phyloP scores from a whole-genome alignment of 2,888 invertebrate genomes.

The Chrysodeixis includens region DNA sequence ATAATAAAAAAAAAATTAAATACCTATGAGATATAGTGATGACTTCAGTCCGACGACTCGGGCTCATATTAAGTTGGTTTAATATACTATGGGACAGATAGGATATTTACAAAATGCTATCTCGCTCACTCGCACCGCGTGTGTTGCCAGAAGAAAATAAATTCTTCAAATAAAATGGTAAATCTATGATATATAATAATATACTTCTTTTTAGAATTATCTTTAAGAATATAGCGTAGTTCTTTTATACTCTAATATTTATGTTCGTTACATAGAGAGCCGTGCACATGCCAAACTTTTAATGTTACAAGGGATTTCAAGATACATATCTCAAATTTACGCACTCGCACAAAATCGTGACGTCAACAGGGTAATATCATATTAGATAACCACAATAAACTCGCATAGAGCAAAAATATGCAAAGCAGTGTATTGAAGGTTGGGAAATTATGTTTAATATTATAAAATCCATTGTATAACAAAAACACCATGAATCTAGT shows the following conservation, averaged over 20 bases:
- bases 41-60: slow-evolving; percentile 79
- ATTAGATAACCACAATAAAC: too few relatives aligned
- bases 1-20: slow-evolving; percentile 87
- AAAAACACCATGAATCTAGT: too few relatives aligned
- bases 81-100: slow-evolving; percentile 83
- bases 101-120: slow-evolving; percentile 87
- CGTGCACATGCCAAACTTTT: slow-evolving; percentile 33
- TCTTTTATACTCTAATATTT: slow-evolving; percentile 67
- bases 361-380: too few relatives aligned
- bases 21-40: slow-evolving; percentile 89
- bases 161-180: slow-evolving; percentile 33
- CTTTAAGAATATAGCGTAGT: slow-evolving; percentile 53
- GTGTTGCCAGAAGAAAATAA: slow-evolving; percentile 72
- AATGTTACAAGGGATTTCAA: slow-evolving; percentile 38
- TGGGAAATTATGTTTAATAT: too few relatives aligned
- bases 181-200: slow-evolving; percentile 40
- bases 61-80: slow-evolving; percentile 82
- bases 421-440: too few relatives aligned
- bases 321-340: too few relatives aligned
- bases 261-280: slow-evolving; percentile 59
- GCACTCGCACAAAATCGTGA: too few relatives aligned
- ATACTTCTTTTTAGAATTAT: slow-evolving; percentile 45
- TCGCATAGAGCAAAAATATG: too few relatives aligned
- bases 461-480: too few relatives aligned
- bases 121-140: slow-evolving; percentile 79